Base-by-base conservation (phyloP, 1,140 invertebrate genomes). In the Parasteatoda tepidariorum region DNA sequence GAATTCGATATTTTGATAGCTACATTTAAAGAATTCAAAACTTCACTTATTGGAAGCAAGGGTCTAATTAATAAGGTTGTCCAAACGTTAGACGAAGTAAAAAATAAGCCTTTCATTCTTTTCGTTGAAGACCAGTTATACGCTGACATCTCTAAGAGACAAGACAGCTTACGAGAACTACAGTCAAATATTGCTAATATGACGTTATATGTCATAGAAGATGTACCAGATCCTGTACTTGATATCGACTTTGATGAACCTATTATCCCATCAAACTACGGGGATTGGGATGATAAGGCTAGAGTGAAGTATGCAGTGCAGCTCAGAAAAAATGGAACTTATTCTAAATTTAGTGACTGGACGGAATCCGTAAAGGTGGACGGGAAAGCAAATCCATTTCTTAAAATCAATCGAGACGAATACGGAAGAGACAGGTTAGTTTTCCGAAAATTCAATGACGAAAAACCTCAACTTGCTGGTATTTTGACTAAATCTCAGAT, bases 361-460 rank as follows among this genome's bases (percentile, higher is more conserved):
- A 38, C 66, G 15, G 28, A 22, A 13, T 2, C 2, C 15, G 31
- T 15, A 28, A 4, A 18, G 2, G 22, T 68, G 41, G 34, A 4
- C 3, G 13, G 11, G 13, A 41, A 38, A 22, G 66, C 66, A 5
- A 38, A 38, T 34, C 66, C 66, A 41, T 4, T 38, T 41, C 34
- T 68, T 34, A 15, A 68, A 15, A 68, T 68, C 18, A 3, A 28
- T 1, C 15, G 2, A 3, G 66, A 38, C n/a, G 5, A 18, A 22
- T 7, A 48, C n/a, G 66, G 31, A 68, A 41, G 30, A 68, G 41
- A 31, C 26, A 22, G 66, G 6, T 28, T 38, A n/a, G 41, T 68
- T 68, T 68, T 68, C 24, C 9, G 66, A 68, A 68, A 68, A 22
- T 68, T 68, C 26, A 28, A 68, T 11, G 28, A 68, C 22, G 31